phyloP scores from a whole-genome alignment of 1,140 invertebrate genomes.

The Prorops nasuta region DNA sequence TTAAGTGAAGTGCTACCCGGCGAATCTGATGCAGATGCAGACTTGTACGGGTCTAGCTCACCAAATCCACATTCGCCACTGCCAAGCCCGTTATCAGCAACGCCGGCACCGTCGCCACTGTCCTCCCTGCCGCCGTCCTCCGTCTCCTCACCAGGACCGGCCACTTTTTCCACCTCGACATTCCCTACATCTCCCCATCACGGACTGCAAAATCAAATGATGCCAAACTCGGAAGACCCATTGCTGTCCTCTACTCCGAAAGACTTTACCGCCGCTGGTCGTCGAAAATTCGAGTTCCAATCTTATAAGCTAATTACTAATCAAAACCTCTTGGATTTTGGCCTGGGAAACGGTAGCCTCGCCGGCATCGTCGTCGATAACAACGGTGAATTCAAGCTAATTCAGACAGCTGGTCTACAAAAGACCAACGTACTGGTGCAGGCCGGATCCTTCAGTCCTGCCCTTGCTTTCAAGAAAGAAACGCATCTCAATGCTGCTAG shows the following conservation, averaged over 20 bases:
- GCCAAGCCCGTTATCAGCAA: conserved; percentile 62
- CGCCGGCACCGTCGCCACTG: conserved; percentile 62
- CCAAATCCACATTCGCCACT: conserved; percentile 65
- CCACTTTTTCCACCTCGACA: conserved; percentile 50
- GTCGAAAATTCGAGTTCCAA: conserved; percentile 65
- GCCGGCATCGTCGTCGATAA: conserved; percentile 65
- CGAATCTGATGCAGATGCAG: conserved; percentile 65
- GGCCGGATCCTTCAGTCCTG: conserved; percentile 43
- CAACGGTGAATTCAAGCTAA: conserved; percentile 66
- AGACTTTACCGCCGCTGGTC: conserved; percentile 66
- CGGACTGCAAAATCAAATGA: conserved; percentile 70
- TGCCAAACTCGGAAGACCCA: conserved; percentile 83
- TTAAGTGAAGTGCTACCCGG: conserved; percentile 77
- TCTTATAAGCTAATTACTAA: conserved; percentile 63
- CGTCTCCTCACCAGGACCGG: conserved; percentile 58
- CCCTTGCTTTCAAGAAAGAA: conserved; percentile 50
- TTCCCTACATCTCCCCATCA: conserved; percentile 59
- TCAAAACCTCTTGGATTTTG: conserved; percentile 62
- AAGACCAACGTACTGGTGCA: conserved; percentile 59
- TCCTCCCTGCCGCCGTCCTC: conserved; percentile 59
- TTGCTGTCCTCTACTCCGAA: conserved; percentile 77
- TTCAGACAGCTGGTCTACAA: conserved; percentile 57
- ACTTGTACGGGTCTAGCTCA: conserved; percentile 59
- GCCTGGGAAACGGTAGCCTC: conserved; percentile 58
- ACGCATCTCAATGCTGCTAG: no score